Evolutionary conservation across 2,888 invertebrate species (phyloP).

Genomic region (Acronicta leporina): DNA sequence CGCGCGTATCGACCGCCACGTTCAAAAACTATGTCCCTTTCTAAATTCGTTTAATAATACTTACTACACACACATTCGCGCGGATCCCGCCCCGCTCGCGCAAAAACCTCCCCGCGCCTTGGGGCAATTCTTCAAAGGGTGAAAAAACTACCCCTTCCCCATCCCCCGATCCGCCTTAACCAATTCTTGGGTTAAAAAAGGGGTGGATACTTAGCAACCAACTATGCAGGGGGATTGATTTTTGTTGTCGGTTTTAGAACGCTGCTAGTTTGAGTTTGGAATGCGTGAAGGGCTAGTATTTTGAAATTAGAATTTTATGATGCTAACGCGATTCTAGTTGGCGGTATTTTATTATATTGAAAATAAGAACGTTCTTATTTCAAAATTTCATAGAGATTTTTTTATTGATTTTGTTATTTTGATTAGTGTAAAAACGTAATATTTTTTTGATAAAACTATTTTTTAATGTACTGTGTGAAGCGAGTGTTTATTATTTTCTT

Average conservation of each 20-base stretch:
- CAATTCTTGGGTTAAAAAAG: slow-evolving; percentile 88
- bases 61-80: slow-evolving; percentile 77
- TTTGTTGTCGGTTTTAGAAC: slow-evolving; percentile 67
- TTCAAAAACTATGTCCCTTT: slow-evolving; percentile 85
- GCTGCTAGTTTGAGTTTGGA: slow-evolving; percentile 56
- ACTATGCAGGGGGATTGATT: slow-evolving; percentile 79
- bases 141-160: slow-evolving; percentile 79
- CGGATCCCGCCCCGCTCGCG: slow-evolving; percentile 65
- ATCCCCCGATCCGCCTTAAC: slow-evolving; percentile 81
- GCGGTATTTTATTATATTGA: slow-evolving; percentile 5
- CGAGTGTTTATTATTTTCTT: neutral
- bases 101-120: slow-evolving; percentile 82
- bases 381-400: neutral
- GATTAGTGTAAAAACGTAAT: neutral
- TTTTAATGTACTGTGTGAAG: too few relatives aligned
- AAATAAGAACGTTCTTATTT: neutral
- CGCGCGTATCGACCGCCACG: slow-evolving; percentile 64
- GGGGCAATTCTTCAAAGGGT: slow-evolving; percentile 89
- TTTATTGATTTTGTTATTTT: neutral
- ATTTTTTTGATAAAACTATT: too few relatives aligned
- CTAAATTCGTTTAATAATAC: slow-evolving; percentile 83
- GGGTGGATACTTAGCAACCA: slow-evolving; percentile 87
- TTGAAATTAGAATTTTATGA: slow-evolving; percentile 32
- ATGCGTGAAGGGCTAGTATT: slow-evolving; percentile 38
- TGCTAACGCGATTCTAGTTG: slow-evolving; percentile 1